phyloP scores from a whole-genome alignment of 1,140 invertebrate species.

The Babylonia areolata region DNA sequence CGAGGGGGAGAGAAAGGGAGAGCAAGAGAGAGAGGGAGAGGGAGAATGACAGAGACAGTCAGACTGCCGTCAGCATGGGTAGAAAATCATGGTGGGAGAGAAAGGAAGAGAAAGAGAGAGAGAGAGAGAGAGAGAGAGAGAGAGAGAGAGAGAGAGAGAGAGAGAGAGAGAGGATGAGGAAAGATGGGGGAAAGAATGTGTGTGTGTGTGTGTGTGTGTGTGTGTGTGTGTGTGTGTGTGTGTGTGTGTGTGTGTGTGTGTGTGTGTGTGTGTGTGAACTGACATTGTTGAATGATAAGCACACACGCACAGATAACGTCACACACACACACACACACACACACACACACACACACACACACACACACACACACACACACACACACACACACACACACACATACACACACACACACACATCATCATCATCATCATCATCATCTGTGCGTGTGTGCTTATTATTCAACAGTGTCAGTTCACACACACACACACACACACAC shows the following conservation, averaged over 20 bases:
- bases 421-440: too few species aligned
- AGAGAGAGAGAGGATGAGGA: not conserved
- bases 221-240: not conserved
- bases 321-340: too few species aligned
- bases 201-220: too few species aligned
- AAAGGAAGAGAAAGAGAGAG: not conserved
- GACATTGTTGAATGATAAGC: not conserved
- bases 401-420: too few species aligned
- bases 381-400: too few species aligned
- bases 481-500: constrained; percentile 27
- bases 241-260: constrained; percentile 15
- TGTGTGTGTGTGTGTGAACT: constrained; percentile 18
- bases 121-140: constrained; percentile 2
- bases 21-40: not conserved
- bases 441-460: too few species aligned
- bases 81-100: not conserved
- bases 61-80: not conserved
- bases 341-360: too few species aligned
- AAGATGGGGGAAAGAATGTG: not conserved
- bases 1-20: not conserved
- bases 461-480: not conserved
- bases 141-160: not conserved
- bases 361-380: too few species aligned
- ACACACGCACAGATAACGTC: too few species aligned
- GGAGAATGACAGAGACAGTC: not conserved